Conservation (phyloP, 2,113 vertebrate species). For the Enhydra lutris region DNA sequence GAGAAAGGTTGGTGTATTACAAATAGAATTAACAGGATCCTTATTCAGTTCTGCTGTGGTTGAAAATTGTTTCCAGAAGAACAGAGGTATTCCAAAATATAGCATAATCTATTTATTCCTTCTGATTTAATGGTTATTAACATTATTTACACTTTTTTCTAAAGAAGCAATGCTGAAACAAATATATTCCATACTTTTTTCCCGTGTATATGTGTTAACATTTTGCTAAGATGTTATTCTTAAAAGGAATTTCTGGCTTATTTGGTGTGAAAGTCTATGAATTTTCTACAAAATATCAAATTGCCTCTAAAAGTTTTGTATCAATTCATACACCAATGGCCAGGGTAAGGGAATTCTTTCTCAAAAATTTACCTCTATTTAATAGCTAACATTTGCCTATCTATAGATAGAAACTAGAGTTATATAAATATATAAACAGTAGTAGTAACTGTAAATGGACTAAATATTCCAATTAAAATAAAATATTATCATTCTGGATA, state of each 20-base stretch:
- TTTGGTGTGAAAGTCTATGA: neutral
- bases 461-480: neutral
- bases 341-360: neutral
- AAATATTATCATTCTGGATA: neutral
- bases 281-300: neutral
- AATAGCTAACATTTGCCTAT: neutral
- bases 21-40: neutral
- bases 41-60: neutral
- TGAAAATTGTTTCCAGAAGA: neutral
- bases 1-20: neutral
- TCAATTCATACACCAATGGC: neutral
- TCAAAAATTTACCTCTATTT: neutral
- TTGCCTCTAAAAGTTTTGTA: neutral
- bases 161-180: neutral
- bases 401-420: neutral
- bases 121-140: neutral
- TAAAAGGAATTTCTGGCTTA: neutral
- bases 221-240: neutral
- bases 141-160: neutral
- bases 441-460: neutral
- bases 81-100: neutral
- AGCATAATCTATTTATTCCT: neutral
- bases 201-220: neutral
- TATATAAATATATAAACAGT: neutral
- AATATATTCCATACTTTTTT: neutral